A percentile compares a stretch with the other conserved stretches of the same genome.
Conservation (phyloP, 64 coral and sea anemone species). For the Anthopleura sola region DNA sequence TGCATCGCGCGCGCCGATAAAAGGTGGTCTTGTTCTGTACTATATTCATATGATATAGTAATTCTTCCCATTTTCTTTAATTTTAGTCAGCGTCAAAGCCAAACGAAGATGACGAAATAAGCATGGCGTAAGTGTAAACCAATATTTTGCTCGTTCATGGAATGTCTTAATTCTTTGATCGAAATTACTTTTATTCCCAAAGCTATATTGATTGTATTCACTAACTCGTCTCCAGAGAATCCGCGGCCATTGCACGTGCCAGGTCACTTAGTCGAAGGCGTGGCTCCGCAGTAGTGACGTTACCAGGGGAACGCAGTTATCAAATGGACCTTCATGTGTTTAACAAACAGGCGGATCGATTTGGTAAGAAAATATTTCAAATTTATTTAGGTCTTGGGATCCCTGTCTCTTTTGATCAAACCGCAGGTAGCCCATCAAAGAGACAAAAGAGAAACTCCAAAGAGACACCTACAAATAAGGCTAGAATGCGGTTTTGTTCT, state of each 20-base stretch:
- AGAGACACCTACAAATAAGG: too few relatives aligned
- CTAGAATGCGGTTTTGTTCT: too few relatives aligned
- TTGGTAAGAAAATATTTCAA: background rate
- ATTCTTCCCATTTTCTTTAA: background rate
- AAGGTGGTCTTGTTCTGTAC: too few relatives aligned
- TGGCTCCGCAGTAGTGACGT: slow-evolving; percentile 86
- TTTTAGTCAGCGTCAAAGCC: background rate
- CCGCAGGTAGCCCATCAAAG: background rate
- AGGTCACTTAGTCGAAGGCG: slow-evolving; percentile 41
- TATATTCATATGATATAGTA: too few relatives aligned
- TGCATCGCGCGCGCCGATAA: too few relatives aligned
- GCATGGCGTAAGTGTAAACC: slow-evolving; percentile 5
- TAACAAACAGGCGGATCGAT: slow-evolving; percentile 43
- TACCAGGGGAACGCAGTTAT: slow-evolving; percentile 75
- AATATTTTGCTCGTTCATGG: background rate
- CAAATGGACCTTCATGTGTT: slow-evolving; percentile 93
- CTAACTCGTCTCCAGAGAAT: slow-evolving; percentile 31
- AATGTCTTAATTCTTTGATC: background rate
- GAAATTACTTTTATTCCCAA: background rate
- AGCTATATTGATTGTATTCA: background rate
- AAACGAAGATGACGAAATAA: slow-evolving; percentile 15
- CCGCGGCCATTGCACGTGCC: slow-evolving; percentile 40
- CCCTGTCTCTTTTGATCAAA: background rate
- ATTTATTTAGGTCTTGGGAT: background rate
- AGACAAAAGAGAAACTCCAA: too few relatives aligned